phyloP scores from a whole-genome alignment of 1,140 invertebrate species.

The Pemphigus obesinymphae region DNA sequence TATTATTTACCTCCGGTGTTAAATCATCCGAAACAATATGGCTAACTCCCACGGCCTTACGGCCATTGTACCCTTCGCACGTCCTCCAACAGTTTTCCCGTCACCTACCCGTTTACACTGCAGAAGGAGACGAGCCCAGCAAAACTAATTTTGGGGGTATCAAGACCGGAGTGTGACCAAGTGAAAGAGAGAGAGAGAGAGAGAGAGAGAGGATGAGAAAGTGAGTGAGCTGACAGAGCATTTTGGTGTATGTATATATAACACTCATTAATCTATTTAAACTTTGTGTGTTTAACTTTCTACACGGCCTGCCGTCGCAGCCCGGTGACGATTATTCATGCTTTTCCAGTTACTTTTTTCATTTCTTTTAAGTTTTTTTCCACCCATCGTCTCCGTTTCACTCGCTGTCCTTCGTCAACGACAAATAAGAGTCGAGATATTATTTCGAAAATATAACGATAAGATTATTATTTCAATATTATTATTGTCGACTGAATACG shows the following conservation, averaged over 20 bases:
- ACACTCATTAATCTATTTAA: constrained; percentile 38
- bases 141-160: constrained; percentile 32
- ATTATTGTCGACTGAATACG: neutral
- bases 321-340: constrained; percentile 15
- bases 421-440: neutral
- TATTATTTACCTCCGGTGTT: constrained; percentile 39
- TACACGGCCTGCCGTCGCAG: neutral
- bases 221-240: neutral
- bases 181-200: neutral
- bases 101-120: neutral
- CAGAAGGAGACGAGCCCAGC: neutral
- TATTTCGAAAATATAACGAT: neutral
- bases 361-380: neutral
- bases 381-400: neutral
- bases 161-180: neutral
- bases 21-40: constrained; percentile 38
- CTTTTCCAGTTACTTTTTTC: neutral
- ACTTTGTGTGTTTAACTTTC: constrained; percentile 31
- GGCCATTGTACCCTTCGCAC: neutral
- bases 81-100: no score
- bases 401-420: neutral
- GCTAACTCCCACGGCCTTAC: constrained; percentile 22
- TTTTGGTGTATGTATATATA: neutral
- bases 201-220: neutral
- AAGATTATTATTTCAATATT: neutral